These are phyloP conservation scores for Epizoanthus scotinus DNA, from an alignment of 92 coral and sea anemone genomes.

Conservation along the genomic window DNA sequence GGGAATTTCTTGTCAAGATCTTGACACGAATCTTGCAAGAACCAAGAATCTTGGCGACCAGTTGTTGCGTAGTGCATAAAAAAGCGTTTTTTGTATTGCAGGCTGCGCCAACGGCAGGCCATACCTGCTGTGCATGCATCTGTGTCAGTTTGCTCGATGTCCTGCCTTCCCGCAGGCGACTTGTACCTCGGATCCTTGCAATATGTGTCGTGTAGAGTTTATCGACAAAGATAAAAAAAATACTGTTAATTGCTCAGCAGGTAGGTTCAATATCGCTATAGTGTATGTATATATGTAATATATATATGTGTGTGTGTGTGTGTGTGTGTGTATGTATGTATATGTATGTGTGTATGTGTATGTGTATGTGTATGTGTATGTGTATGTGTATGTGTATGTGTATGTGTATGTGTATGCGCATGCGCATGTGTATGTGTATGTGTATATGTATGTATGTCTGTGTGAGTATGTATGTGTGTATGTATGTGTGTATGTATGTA, in stretches of 20 bases:
- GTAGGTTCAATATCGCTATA: conserved; percentile 40
- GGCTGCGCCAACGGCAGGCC: conserved; percentile 94
- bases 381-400: not conserved
- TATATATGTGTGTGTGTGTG: not conserved
- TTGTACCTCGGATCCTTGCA: conserved; percentile 93
- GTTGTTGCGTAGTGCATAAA: too few relatives aligned
- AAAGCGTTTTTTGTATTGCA: conserved; percentile 35
- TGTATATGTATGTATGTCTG: not conserved
- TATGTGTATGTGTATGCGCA: not conserved
- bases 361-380: not conserved
- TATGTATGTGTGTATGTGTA: too few relatives aligned
- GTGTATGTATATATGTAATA: not conserved
- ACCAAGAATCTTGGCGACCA: too few relatives aligned
- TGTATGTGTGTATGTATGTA: not conserved
- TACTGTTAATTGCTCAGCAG: conserved; percentile 88
- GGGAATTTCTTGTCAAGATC: too few relatives aligned
- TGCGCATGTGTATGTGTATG: not conserved
- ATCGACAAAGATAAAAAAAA: conserved; percentile 73
- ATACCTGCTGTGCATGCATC: conserved; percentile 84
- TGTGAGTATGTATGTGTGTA: not conserved
- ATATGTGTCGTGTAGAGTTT: conserved; percentile 87
- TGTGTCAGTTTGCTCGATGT: conserved; percentile 86
- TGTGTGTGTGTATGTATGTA: not conserved
- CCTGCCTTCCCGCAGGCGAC: conserved; percentile 84
- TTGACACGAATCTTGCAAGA: too few relatives aligned